Evolutionary conservation across 1,140 invertebrate species (phyloP).

Genomic region (Drosophila obscura): DNA sequence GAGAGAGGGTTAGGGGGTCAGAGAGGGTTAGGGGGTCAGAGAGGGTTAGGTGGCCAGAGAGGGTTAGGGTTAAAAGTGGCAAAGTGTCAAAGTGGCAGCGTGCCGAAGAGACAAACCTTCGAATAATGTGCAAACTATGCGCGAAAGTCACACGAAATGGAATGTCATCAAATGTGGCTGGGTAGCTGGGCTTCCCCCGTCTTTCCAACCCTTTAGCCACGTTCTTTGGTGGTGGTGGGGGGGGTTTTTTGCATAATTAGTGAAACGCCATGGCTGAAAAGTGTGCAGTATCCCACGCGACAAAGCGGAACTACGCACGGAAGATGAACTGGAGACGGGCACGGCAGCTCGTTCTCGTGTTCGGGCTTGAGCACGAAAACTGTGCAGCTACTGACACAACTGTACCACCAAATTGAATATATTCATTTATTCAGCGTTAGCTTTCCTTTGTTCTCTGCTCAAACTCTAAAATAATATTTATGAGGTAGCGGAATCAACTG

Average conservation of each 20-base stretch:
- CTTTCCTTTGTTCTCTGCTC: too few relatives aligned
- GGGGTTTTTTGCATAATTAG: constrained; percentile 32
- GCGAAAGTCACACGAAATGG: constrained; percentile 44
- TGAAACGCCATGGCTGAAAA: constrained; percentile 20
- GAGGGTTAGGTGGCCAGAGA: too few relatives aligned
- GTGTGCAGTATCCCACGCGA: constrained; percentile 4
- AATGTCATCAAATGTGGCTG: constrained; percentile 27
- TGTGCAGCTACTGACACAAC: too few relatives aligned
- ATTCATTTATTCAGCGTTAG: too few relatives aligned
- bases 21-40: background rate
- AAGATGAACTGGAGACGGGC: background rate
- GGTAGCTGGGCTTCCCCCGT: background rate
- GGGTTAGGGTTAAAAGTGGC: too few relatives aligned
- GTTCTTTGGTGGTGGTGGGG: background rate
- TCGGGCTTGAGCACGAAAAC: too few relatives aligned
- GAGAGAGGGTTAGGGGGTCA: background rate
- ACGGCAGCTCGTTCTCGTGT: too few relatives aligned
- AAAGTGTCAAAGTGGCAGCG: background rate
- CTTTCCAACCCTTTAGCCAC: background rate
- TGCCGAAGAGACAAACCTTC: constrained; percentile 7
- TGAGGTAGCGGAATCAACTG: too few relatives aligned
- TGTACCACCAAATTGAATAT: too few relatives aligned
- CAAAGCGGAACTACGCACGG: background rate
- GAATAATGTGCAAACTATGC: constrained; percentile 48
- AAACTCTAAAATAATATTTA: too few relatives aligned